A percentile compares a stretch with the other conserved stretches of the same genome.
These are phyloP conservation scores for Pristionchus exspectatus DNA, from an alignment of 2,888 invertebrate genomes.

Conservation along the genomic window DNA sequence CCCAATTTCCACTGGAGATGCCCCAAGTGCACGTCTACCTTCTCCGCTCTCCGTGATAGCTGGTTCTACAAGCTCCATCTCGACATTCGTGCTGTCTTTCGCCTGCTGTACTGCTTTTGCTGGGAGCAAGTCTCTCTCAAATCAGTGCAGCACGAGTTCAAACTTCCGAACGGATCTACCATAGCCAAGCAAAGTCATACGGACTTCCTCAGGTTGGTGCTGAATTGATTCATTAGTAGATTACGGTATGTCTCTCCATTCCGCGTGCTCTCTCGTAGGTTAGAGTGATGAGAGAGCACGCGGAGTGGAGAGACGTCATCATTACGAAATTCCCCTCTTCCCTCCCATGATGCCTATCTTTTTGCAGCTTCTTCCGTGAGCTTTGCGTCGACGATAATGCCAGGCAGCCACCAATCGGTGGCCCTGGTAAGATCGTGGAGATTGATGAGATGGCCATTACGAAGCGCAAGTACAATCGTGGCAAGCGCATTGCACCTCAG, in stretches of 20 bases:
- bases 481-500: constrained; percentile 5
- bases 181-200: not conserved
- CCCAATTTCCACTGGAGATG: not conserved
- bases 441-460: not conserved
- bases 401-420: not conserved
- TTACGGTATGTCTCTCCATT: not conserved
- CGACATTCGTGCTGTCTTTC: not conserved
- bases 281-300: too few species aligned
- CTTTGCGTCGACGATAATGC: not conserved
- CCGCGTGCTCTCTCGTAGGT: too few species aligned
- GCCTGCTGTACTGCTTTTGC: not conserved
- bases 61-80: not conserved
- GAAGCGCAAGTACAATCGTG: constrained; percentile 36
- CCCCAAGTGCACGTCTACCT: not conserved
- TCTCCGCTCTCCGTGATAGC: not conserved
- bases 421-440: constrained; percentile 17
- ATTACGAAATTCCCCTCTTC: not conserved
- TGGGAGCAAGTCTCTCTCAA: not conserved
- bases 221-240: not conserved
- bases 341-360: not conserved
- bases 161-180: not conserved
- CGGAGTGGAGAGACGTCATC: not conserved
- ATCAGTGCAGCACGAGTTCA: not conserved
- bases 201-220: not conserved
- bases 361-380: constrained; percentile 10